Evolutionary conservation across 2,888 invertebrate genomes (phyloP), one percentile per base, ranked within the genome.

Genomic region (Apeira syringaria): DNA sequence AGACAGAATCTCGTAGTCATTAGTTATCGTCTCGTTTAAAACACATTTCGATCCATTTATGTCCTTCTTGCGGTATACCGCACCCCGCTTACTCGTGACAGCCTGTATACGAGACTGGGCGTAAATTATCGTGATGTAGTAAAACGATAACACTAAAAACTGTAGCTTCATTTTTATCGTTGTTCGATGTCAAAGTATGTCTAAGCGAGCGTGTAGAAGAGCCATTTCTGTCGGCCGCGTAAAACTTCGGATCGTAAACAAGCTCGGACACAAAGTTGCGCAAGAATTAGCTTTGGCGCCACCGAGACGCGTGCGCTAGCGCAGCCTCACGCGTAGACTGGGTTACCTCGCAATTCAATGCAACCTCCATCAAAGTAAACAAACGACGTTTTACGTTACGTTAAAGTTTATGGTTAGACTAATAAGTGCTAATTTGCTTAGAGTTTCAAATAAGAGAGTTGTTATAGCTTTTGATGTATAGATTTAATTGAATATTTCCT

Each of bases 1-100:
- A 73, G 87, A 82, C 80, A 89, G 70, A 80, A 88, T 86, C 82
- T 88, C 88, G 71, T 87, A 88, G 82, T 89, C 88, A 81, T 89
- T 88, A 80, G 86, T 87, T 82, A 88, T 83, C 75, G 88, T 89
- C 81, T 86, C 88, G 74, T 89, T 88, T 73, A 82, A 83, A 82
- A 82, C 74, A 81, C 88, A 88, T 85, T 87, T 86, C 76, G 80
- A 63, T 58, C 64, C 75, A 65, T 83, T 86, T 75, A 76, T 77
- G 78, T 80, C 81, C 83, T 82, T 86, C 79, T 80, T 86, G 72
- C 70, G 79, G 69, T 72, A 70, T 66, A 71, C 68, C 62, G 76
- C 76, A 68, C 81, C 80, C 65, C 82, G 84, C 71, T 80, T 85
- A 66, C 74, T 80, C 65, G 72, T 79, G 59, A 68, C 69, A 68